Base-by-base conservation (phyloP, 2,888 invertebrate genomes). In the Diadegma fenestrale region DNA sequence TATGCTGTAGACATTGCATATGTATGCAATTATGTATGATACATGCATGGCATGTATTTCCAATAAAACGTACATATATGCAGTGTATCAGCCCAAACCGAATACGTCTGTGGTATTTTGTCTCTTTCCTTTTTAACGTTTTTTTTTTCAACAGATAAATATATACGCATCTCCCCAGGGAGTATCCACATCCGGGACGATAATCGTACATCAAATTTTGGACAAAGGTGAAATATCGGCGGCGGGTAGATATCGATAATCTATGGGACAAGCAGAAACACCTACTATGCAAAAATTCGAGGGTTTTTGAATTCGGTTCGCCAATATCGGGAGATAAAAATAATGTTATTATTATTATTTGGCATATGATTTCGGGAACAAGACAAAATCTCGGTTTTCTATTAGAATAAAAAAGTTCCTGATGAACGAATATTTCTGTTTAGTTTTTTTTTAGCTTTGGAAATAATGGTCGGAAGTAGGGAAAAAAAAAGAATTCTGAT, bases 171-270 rank as follows among this genome's bases (percentile, higher is more conserved):
- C 26, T 26, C 78, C 80, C 71, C 43, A 7, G 71, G 58, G 80
- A 68, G 43, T 79, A 45, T 75, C 69, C 78, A 71, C 73, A 30
- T 71, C 45, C 48, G 54, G 76, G 48, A 82, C 82, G 79, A 85
- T 85, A 76, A 82, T 79, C 48, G 73, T 75, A 71, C 79, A 82
- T 82, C 69, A 79, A 79, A 72, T 75, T 84, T 81, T 19, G 68
- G 45, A 78, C 58, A 41, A 79, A 76, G 72, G 71, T 72, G 80
- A 82, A 77, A 85, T 80, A 85, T 82, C 82, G 75, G 30, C 22
- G 58, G 19, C 30, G n/a, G 26, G n/a, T 14, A 14, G 17, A 51
- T 48, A 73, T 75, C 17, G 69, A 58, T 82, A 75, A 79, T 75
- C 68, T 63, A 78, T 78, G 64, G 64, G 26, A 51, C 8, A 48